Evolutionary conservation across 1,140 invertebrate genomes (phyloP).

Genomic region (Muscidifurax raptorellus): DNA sequence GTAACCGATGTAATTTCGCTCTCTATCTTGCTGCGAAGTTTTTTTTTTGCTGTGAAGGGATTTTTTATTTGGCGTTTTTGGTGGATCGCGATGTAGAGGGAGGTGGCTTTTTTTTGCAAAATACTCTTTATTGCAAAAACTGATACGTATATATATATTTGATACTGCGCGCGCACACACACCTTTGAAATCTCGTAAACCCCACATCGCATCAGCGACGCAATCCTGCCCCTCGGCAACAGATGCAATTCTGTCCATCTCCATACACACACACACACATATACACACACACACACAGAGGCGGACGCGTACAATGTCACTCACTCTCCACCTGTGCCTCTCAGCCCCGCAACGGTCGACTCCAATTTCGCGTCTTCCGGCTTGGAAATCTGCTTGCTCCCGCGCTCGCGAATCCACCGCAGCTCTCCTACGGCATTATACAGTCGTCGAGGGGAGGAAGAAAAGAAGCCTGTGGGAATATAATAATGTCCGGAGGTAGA

Average conservation of each 20-base stretch:
- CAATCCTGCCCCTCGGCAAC: background rate
- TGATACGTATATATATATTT: background rate
- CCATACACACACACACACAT: too few relatives aligned
- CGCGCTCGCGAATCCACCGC: background rate
- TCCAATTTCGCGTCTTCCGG: background rate
- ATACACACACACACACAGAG: too few relatives aligned
- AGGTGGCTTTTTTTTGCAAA: too few relatives aligned
- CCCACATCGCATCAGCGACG: background rate
- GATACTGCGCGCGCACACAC: background rate
- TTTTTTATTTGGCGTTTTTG: background rate
- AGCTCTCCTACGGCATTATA: background rate
- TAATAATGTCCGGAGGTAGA: conserved; percentile 1
- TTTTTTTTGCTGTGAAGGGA: background rate
- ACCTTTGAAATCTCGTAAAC: background rate
- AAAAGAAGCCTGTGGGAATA: conserved; percentile 8
- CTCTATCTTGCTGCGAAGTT: background rate
- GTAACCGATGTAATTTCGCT: conserved; percentile 10
- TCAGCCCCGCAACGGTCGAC: background rate
- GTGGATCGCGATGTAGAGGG: too few relatives aligned
- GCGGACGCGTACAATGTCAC: background rate
- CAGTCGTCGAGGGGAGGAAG: background rate
- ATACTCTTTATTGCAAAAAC: too few relatives aligned
- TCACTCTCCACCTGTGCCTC: background rate
- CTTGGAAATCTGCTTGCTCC: background rate
- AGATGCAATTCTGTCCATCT: background rate